A percentile compares a stretch with the other conserved stretches of the same genome.
Conservation (phyloP, 2,113 vertebrate genomes). For the Lonchura striata region DNA sequence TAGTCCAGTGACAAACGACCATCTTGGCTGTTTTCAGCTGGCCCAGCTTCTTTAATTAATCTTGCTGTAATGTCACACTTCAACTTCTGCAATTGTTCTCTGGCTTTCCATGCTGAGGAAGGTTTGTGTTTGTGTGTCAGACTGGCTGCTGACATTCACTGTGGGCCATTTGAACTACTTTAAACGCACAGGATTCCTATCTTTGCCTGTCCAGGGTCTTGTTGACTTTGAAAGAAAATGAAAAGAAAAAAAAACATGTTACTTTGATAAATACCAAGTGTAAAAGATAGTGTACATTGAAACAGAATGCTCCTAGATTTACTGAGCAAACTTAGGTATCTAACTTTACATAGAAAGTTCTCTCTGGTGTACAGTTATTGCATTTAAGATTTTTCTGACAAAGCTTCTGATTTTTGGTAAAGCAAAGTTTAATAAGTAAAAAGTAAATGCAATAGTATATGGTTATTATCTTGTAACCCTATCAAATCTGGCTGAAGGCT, state of each 20-base stretch:
- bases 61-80: constrained; percentile 8
- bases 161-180: background rate
- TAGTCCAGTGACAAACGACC: constrained; percentile 14
- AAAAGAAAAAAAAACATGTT: background rate
- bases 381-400: background rate
- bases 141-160: background rate
- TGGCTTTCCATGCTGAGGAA: background rate
- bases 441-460: constrained; percentile 29
- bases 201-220: background rate
- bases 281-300: background rate
- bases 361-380: background rate
- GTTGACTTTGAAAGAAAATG: background rate
- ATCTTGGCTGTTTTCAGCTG: background rate
- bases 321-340: background rate
- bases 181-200: background rate
- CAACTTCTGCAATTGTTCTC: constrained; percentile 13
- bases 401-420: background rate
- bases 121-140: background rate
- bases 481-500: constrained; percentile 66
- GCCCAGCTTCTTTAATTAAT: constrained; percentile 10
- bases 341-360: background rate
- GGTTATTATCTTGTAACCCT: constrained; percentile 63
- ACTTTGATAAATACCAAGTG: background rate
- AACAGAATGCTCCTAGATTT: background rate
- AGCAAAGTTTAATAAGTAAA: background rate